A percentile compares a stretch with the other conserved stretches of the same genome.
phyloP scores from a whole-genome alignment of 2,113 vertebrate species.

The Oriolus oriolus region DNA sequence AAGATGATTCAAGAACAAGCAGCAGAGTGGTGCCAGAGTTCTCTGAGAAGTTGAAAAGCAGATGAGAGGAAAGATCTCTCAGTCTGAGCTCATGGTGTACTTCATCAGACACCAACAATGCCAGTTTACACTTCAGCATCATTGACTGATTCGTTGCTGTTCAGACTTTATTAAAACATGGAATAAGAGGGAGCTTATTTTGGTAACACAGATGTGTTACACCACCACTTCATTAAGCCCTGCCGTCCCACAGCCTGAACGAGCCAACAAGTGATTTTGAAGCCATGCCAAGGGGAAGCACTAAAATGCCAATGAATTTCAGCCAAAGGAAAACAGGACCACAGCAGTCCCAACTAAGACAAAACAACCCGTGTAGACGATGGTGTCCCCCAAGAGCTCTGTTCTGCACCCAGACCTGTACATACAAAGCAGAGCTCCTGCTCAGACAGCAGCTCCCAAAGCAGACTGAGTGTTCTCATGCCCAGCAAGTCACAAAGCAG shows the following conservation, averaged over 20 bases:
- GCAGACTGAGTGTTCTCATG: neutral
- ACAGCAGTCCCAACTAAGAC: neutral
- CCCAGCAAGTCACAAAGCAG: neutral
- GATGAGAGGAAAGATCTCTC: neutral
- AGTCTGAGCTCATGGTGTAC: neutral
- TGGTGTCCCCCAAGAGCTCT: neutral
- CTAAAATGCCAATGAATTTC: neutral
- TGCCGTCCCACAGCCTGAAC: neutral
- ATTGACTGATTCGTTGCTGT: neutral
- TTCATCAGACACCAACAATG: neutral
- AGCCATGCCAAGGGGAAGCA: neutral
- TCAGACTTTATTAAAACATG: neutral
- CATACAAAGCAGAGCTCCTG: neutral
- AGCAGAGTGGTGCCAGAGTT: neutral
- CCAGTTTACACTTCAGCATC: neutral
- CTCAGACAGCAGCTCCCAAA: neutral
- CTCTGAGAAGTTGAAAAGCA: neutral
- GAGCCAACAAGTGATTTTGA: neutral
- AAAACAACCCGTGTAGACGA: neutral
- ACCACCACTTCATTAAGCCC: neutral
- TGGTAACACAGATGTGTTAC: constrained; percentile 8
- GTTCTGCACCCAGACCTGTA: neutral
- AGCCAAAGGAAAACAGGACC: neutral
- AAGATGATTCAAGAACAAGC: neutral
- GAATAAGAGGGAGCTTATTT: constrained; percentile 13